phyloP scores from a whole-genome alignment of 2,113 vertebrate genomes.

The Nesospiza acunhae region DNA sequence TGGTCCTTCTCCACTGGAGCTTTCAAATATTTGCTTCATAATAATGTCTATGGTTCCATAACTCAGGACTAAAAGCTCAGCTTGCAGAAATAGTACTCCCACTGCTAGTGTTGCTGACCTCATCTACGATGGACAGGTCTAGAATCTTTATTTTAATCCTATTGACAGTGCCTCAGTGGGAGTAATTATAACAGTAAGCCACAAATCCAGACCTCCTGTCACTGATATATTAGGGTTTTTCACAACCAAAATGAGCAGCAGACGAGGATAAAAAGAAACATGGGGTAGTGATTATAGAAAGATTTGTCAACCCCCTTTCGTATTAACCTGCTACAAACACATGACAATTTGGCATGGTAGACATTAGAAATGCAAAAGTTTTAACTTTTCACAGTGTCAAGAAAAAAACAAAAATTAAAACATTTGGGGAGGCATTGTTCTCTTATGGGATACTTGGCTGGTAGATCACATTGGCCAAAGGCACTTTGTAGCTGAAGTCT shows the following conservation, averaged over 20 bases:
- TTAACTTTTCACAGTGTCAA: neutral
- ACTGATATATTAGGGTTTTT: conserved; percentile 71
- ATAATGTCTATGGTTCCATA: conserved; percentile 64
- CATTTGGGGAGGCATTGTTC: neutral
- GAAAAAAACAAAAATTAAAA: neutral
- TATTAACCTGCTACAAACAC: conserved; percentile 49
- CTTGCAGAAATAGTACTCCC: conserved; percentile 73
- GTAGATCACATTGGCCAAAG: neutral
- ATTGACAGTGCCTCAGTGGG: conserved; percentile 78
- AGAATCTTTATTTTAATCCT: conserved; percentile 80
- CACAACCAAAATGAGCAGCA: conserved; percentile 72
- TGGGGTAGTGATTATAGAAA: conserved; percentile 64
- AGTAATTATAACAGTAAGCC: conserved; percentile 79
- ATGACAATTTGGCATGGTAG: conserved; percentile 29
- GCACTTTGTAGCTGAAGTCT: neutral
- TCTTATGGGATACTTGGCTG: neutral
- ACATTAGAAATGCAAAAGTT: neutral
- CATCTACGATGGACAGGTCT: conserved; percentile 73
- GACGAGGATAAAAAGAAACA: conserved; percentile 71
- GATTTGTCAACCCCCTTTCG: conserved; percentile 48
- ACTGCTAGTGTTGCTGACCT: conserved; percentile 76
- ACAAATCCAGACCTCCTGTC: conserved; percentile 78
- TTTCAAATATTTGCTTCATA: conserved; percentile 74
- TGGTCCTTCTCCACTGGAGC: conserved; percentile 64
- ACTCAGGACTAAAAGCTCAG: conserved; percentile 65